Base-by-base conservation (phyloP, 2,888 invertebrate genomes). In the Pollenia griseotomentosa region DNA sequence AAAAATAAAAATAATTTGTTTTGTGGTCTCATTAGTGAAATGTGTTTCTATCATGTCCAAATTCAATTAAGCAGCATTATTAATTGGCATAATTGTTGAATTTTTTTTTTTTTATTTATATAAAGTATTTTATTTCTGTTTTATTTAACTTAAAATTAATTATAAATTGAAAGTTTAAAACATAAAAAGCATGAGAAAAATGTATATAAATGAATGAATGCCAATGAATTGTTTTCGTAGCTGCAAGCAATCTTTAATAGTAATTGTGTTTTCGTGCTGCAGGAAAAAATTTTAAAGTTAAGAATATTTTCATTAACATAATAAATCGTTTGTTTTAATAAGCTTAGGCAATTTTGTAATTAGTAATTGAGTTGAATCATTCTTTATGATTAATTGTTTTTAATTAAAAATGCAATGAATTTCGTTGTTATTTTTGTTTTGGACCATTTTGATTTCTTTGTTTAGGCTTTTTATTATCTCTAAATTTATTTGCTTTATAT, bases 11-110 rank as follows among this genome's bases (percentile, higher is more conserved):
- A 74, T 84, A 78, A 87, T 87, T 87, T 84, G 84, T 81, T 81
- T 84, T 84, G 84, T 81, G 84, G 80, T 87, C 78, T 87, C 84
- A 87, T 87, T 87, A 82, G 84, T 70, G 84, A 87, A 87, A 84
- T 84, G 74, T 87, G 48, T 84, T 87, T 68, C 68, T 84, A 74
- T 82, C 87, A 79, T 87, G 87, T 84, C 81, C 84, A 81, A 78
- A 78, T 81, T 84, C 87, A 87, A 87, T 87, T 87, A 87, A 87
- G 74, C 74, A 74, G 14, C 48, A 65, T 87, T 82, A 87, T 87
- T 87, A 87, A 87, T 87, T 87, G 84, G 78, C 68, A 78, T 87
- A 87, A 84, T 87, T 87, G 84, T 83, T 80, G 11, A 51, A n/a
- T n/a, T n/a, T n/a, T 19, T 63, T 81, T 84, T 80, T 68, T 66